These are phyloP conservation scores for Acanthosepion lycidas DNA, from an alignment of 2,888 invertebrate genomes.

Conservation along the genomic window DNA sequence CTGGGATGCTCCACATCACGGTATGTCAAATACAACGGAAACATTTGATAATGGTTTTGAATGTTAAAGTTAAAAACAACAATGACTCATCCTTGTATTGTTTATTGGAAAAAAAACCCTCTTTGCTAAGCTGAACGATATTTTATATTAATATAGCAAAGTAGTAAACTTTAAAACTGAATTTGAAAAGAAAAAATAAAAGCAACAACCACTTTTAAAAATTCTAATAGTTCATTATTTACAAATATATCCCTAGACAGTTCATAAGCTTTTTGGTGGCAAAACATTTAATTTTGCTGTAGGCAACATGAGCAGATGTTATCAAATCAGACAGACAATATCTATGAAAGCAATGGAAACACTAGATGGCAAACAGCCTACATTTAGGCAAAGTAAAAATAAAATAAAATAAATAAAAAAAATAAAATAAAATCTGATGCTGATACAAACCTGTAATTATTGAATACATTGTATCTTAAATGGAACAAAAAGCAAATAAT, in stretches of 20 bases:
- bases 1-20: no score
- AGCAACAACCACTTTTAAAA: no score
- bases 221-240: background rate
- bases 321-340: background rate
- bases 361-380: conserved; percentile 6
- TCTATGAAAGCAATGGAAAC: background rate
- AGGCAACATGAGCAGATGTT: background rate
- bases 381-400: background rate
- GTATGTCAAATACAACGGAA: no score
- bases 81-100: no score
- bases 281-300: background rate
- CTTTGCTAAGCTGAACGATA: no score
- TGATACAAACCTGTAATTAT: background rate
- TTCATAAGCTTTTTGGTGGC: background rate
- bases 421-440: background rate
- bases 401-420: no score
- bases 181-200: no score
- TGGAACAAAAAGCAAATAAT: background rate
- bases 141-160: no score
- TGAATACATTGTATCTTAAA: background rate
- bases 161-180: no score
- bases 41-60: no score
- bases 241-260: background rate
- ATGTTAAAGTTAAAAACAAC: no score
- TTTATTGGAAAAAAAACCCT: no score